These are phyloP conservation scores for Cremastinae sp. DNA, from an alignment of 2,888 invertebrate genomes.

Conservation along the genomic window DNA sequence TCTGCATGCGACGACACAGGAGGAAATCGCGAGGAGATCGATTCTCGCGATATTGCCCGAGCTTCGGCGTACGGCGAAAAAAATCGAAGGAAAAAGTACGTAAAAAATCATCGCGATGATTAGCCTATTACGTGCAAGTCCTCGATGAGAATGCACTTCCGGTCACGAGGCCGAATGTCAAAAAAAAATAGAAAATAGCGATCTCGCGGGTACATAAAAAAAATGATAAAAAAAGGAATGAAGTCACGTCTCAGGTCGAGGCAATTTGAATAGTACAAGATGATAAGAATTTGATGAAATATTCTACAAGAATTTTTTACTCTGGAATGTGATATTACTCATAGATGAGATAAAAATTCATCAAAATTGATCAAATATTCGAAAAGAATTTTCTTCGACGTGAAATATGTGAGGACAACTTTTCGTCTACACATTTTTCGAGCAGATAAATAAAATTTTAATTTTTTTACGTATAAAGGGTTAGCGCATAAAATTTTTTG, in stretches of 20 bases:
- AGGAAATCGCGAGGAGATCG: slow-evolving; percentile 41
- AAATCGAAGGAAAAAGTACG: slow-evolving; percentile 4
- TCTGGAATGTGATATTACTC: too few species aligned
- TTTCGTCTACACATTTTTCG: too few species aligned
- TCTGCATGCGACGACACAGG: slow-evolving; percentile 14
- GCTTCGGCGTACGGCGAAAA: slow-evolving; percentile 9
- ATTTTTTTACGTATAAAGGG: not conserved
- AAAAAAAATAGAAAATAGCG: too few species aligned
- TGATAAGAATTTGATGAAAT: too few species aligned
- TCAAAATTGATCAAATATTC: too few species aligned
- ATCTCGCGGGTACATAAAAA: not conserved
- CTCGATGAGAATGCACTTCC: slow-evolving; percentile 51
- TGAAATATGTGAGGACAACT: too few species aligned
- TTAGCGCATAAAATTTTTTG: not conserved
- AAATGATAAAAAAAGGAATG: not conserved
- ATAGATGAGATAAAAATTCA: too few species aligned
- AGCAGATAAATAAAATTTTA: too few species aligned
- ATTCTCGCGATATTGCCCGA: slow-evolving; percentile 37
- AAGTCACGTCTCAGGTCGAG: not conserved
- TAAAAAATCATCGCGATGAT: slow-evolving; percentile 14
- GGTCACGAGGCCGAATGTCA: too few species aligned
- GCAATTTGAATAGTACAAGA: too few species aligned
- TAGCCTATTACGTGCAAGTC: slow-evolving; percentile 29
- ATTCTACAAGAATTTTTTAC: too few species aligned
- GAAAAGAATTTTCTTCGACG: too few species aligned